Base-by-base conservation (phyloP, 2,888 invertebrate genomes). In the Tipula unca region DNA sequence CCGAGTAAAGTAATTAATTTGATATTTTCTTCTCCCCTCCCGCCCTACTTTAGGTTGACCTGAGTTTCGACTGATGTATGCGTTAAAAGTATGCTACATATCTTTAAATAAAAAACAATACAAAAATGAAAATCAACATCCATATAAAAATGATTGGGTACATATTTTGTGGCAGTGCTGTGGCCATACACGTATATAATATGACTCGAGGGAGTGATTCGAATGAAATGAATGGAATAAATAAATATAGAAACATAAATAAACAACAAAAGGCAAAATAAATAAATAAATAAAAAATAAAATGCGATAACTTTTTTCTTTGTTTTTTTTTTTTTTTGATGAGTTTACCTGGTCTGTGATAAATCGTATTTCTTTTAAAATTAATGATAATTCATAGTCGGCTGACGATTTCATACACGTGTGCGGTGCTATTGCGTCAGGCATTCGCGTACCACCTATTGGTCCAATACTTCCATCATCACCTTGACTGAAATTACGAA, bases 371-470 rank as follows among this genome's bases (percentile, higher is more conserved):
- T 99, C 98, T 92, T 97, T 97, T 89, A 98, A 94, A 91, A 99
- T 98, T 91, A 96, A 94, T 89, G 96, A 95, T 92, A 98, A 94
- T 93, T 98, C 98, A 92, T 97, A 96, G 92, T 97, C 96, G 89
- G 96, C 96, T 91, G 96, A 96, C 88, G 91, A 90, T 89, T 90
- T 91, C 91, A 97, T 95, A 92, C 97, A 97, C 91, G 96, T 94
- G 91, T 95, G 95, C 91, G 95, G 95, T 89, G 95, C 94, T 88
- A 94, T 92, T 88, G 94, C 93, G 90, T 94, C 94, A 90, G 95
- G 94, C 91, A 95, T 94, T 89, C 95, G 94, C 87, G 94, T 94
- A 87, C 93, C 93, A 89, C 95, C 94, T 92, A 92, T 92, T 90
- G 92, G 90, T 88, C 91, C 90, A 89, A 90, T 90, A 89, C 91